A percentile compares a stretch with the other conserved stretches of the same genome.
Conservation (phyloP, 2,888 invertebrate genomes). For the Metellina segmentata region DNA sequence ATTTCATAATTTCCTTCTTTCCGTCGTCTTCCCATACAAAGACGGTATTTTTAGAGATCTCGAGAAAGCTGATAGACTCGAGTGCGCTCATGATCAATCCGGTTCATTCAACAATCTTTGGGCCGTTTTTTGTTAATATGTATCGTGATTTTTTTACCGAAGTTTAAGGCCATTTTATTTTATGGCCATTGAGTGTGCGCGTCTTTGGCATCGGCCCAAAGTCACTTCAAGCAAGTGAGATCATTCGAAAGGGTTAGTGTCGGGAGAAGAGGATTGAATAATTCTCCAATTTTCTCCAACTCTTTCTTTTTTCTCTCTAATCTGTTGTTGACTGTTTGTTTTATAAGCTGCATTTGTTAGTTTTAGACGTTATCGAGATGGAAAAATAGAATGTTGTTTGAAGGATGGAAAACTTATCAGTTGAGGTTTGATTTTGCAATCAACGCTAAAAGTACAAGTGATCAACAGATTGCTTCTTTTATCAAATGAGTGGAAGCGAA, state of each 20-base stretch:
- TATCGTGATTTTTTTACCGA: constrained; percentile 43
- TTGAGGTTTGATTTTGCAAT: constrained; percentile 8
- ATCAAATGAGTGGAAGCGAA: not conserved
- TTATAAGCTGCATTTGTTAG: constrained; percentile 38
- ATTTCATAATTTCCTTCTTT: constrained; percentile 22
- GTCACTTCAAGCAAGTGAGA: constrained; percentile 70
- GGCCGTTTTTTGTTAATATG: constrained; percentile 44
- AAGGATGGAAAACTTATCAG: not conserved
- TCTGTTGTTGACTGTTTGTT: constrained; percentile 61
- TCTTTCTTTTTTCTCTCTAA: constrained; percentile 57
- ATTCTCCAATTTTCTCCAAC: constrained; percentile 65
- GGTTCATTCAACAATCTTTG: constrained; percentile 55
- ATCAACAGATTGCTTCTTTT: not conserved
- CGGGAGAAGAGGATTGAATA: constrained; percentile 51
- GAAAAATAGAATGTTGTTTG: not conserved
- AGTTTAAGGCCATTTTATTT: constrained; percentile 70
- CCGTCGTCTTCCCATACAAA: not conserved
- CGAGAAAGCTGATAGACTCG: constrained; percentile 41
- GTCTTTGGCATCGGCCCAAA: constrained; percentile 63
- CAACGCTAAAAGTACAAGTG: not conserved
- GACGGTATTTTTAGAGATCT: constrained; percentile 61
- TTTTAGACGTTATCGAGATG: constrained; percentile 31
- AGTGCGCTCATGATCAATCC: constrained; percentile 37
- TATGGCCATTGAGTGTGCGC: constrained; percentile 57
- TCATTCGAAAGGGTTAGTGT: constrained; percentile 29